Base-by-base conservation (phyloP, 2,113 vertebrate species). In the Trematomus loennbergii region DNA sequence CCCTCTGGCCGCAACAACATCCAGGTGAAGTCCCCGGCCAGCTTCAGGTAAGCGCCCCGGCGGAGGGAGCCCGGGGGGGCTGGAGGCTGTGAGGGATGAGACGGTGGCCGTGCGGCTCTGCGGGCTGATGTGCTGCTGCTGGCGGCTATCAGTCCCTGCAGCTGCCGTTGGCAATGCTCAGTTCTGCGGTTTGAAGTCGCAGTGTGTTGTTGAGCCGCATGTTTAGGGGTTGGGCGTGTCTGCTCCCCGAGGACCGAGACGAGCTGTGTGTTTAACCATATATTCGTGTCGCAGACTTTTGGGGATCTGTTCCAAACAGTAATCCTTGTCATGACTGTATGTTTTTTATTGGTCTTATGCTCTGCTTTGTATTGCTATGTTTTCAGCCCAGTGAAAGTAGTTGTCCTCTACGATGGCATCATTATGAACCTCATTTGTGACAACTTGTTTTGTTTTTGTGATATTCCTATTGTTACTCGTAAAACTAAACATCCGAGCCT, bases 31-130 rank as follows among this genome's bases (percentile, higher is more conserved):
- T 96, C 96, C 79, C 94, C 96, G 72, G 93, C 95, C 88, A 93
- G 94, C 95, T 95, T 96, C 95, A 97, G 96, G 96, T 97, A 94
- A 84, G 88, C 60, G 25, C n/a, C n/a, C 25, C n/a, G 33, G 50
- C 17, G 5, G 18, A 5, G 46, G 57, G 45, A 17, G 46, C 29
- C 6, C 2, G 13, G n/a, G 43, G 12, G 2, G 12, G 8, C 48
- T 40, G 45, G 20, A 66, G 59, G 58, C 13, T 58, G 58, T 9
- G 57, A 33, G 55, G 20, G 80, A 58, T 36, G 36, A 8, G 5
- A 40, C 36, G 7, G 36, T 40, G 5, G 9, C 36, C 5, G 36
- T 40, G 36, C 7, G 36, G 36, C 36, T 40, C 36, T 40, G 36
- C 36, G 36, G 36, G 36, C 36, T 40, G 36, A 40, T 40, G 1